A percentile compares a stretch with the other conserved stretches of the same genome.
Evolutionary conservation across 2,113 vertebrate species (phyloP).

Genomic region (Cyprinodon tularosa): DNA sequence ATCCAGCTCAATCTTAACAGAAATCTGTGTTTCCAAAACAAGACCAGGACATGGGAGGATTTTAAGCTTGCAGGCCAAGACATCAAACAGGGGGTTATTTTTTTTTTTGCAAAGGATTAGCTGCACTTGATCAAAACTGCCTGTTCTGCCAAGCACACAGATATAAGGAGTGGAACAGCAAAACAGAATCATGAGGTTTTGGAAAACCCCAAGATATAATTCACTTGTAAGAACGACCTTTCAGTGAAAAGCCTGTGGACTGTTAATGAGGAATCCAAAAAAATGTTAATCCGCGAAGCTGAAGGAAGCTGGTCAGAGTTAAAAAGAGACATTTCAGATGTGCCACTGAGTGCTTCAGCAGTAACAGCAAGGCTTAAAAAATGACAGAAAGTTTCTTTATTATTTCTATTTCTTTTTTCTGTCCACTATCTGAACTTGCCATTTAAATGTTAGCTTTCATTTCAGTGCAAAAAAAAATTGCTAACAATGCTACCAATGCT

Average conservation of each 20-base stretch:
- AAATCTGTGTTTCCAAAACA: conserved; percentile 56
- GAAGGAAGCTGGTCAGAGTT: background rate
- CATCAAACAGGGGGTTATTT: conserved; percentile 41
- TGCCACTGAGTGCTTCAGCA: too few species aligned
- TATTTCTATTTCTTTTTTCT: too few species aligned
- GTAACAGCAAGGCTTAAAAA: too few species aligned
- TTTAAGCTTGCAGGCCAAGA: conserved; percentile 59
- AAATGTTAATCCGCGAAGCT: conserved; percentile 18
- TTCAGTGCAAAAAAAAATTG: too few species aligned
- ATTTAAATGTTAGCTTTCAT: too few species aligned
- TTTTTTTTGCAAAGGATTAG: conserved; percentile 60
- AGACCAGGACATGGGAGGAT: conserved; percentile 48
- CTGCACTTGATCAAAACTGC: conserved; percentile 54
- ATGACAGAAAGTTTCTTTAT: too few species aligned
- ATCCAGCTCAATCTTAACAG: conserved; percentile 21
- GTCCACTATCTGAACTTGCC: too few species aligned
- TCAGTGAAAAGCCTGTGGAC: conserved; percentile 34
- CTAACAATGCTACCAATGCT: too few species aligned
- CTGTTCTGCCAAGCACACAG: conserved; percentile 47
- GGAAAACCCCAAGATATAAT: conserved; percentile 42
- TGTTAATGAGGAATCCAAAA: conserved; percentile 11
- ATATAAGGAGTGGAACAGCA: conserved; percentile 40
- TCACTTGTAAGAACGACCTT: conserved; percentile 16
- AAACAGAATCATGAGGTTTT: conserved; percentile 43
- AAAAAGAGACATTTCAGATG: too few species aligned